Conservation (phyloP, 2,888 invertebrate species). For the Protonemura montana region DNA sequence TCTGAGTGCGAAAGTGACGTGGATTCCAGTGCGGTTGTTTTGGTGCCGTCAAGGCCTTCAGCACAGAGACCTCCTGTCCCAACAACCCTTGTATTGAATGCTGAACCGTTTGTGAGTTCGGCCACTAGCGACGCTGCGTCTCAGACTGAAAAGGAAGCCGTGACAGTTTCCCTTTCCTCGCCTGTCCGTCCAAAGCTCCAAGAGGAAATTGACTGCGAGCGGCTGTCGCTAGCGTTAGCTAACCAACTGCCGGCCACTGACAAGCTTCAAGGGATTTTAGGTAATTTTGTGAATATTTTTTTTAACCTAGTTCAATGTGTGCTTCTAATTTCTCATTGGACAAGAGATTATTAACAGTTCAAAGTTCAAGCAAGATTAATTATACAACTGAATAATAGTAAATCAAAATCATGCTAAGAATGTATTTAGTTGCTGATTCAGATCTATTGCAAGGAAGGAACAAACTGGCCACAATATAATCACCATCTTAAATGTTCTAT, state of each 20-base stretch:
- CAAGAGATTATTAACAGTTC: not conserved
- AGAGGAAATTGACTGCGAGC: constrained; percentile 83
- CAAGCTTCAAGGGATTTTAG: constrained; percentile 71
- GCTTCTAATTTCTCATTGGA: constrained; percentile 54
- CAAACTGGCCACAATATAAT: too few species aligned
- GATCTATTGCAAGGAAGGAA: too few species aligned
- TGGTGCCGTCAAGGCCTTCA: not conserved
- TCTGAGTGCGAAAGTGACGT: not conserved
- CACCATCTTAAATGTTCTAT: too few species aligned
- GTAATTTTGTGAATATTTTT: constrained; percentile 55
- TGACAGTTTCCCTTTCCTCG: constrained; percentile 59
- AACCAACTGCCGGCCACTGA: constrained; percentile 70
- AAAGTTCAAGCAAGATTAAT: not conserved
- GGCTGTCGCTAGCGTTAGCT: constrained; percentile 70
- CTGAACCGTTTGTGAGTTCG: constrained; percentile 62
- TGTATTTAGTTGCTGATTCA: too few species aligned
- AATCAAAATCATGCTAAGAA: too few species aligned
- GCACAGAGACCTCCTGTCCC: not conserved
- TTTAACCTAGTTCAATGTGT: not conserved
- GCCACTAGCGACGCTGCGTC: constrained; percentile 69
- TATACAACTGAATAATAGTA: not conserved
- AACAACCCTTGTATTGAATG: not conserved
- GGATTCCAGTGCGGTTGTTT: not conserved
- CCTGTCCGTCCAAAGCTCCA: constrained; percentile 67
- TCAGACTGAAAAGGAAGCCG: constrained; percentile 61